Base-by-base conservation (phyloP, 2,113 vertebrate genomes). In the Lagenorhynchus albirostris region DNA sequence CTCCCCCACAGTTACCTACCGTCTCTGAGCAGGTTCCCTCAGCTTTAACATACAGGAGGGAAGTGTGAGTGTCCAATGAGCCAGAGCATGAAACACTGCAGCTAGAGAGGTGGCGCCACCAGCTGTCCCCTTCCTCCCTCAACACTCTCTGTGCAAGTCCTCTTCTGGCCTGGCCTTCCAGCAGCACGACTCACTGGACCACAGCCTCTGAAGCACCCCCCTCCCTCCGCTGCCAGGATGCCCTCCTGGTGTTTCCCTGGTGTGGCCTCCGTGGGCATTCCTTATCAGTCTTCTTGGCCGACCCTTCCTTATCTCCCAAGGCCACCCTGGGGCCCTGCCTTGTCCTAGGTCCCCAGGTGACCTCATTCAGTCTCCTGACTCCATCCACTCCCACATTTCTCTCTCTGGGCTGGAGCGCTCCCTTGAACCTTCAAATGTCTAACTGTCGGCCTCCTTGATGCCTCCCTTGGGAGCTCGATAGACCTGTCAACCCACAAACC, bases 61-160 rank as follows among this genome's bases (percentile, higher is more conserved):
- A 63, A 29, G 17, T 8, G 41, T n/a, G n/a, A 23, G 53, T 12
- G 7, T 65, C 26, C 17, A 20, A 9, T n/a, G 58, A 84, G 68
- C 58, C 0, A 26, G 5, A 15, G 17, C 7, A 10, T 8, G 26
- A 33, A 14, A 29, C 3, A 36, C 33, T 0, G 41, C 14, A n/a
- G 33, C 33, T 2, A 8, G 53, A 62, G n/a, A 44, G 74, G 70
- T 8, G 41, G 31, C 60, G 31, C 53, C 9, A 0, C 31, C 17
- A 8, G 65, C n/a, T 0, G 10, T 8, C 36, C 6, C 8, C 81
- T n/a, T 53, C 7, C 55, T 11, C 33, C 47, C 77, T 53, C 10
- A 2, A 44, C 18, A 11, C 53, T 41, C 11, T 18, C 53, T 63
- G 31, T 9, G 2, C 55, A 1, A 87, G 50, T 44, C 29, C 13